These are phyloP conservation scores for Stegastes partitus DNA, from an alignment of 2,113 vertebrate genomes.

Conservation along the genomic window DNA sequence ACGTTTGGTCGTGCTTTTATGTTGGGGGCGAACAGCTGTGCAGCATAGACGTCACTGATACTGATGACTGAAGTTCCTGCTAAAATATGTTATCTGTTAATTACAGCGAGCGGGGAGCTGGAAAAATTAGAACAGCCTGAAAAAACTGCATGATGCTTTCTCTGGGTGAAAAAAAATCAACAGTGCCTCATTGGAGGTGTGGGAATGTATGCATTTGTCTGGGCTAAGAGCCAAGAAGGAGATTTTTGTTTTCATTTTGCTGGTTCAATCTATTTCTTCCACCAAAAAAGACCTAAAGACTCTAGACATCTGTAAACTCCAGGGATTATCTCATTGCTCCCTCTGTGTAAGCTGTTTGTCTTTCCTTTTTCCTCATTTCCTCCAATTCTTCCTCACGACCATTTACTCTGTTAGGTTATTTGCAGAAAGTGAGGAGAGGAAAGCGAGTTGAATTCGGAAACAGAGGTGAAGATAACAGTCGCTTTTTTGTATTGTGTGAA, in stretches of 20 bases:
- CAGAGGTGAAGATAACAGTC: background rate
- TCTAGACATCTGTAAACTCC: slow-evolving; percentile 19
- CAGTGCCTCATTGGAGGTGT: slow-evolving; percentile 15
- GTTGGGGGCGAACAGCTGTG: slow-evolving; percentile 6
- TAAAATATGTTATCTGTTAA: slow-evolving; percentile 27
- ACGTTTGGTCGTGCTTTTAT: background rate
- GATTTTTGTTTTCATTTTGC: slow-evolving; percentile 10
- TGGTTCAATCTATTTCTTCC: background rate
- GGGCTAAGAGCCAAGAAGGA: slow-evolving; percentile 27
- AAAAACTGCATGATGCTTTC: slow-evolving; percentile 1
- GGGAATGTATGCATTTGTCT: slow-evolving; percentile 13
- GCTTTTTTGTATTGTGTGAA: background rate
- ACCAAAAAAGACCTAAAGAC: slow-evolving; percentile 13
- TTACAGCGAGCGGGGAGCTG: background rate
- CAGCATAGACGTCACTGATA: background rate
- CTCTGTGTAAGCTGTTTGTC: slow-evolving; percentile 20
- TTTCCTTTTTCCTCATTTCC: slow-evolving; percentile 18
- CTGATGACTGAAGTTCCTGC: background rate
- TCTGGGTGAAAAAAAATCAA: background rate
- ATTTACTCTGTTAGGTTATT: background rate
- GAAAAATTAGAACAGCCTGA: background rate
- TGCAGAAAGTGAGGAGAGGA: background rate
- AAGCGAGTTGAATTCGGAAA: background rate
- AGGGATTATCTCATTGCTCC: slow-evolving; percentile 24
- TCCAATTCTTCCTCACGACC: slow-evolving; percentile 5